Base-by-base conservation (phyloP, 2,113 vertebrate species). In the Rhabdornis inornatus region DNA sequence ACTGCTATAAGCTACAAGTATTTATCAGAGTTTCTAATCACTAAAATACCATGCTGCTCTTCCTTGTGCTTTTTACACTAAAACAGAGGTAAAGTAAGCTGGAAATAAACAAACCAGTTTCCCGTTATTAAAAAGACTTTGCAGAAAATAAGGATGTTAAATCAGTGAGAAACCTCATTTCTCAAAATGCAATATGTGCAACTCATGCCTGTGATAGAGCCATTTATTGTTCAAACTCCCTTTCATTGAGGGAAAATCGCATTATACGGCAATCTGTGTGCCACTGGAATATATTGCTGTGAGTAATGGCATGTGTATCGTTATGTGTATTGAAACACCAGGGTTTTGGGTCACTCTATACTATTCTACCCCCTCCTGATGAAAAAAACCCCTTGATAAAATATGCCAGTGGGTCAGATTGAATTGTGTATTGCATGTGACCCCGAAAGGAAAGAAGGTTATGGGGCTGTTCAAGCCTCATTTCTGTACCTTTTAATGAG, bases 401-500 rank as follows among this genome's bases (percentile, higher is more conserved):
- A 92, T 81, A 83, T 65, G 70, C 83, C 85, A 95, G 75, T n/a
- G 28, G 80, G 80, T 78, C 89, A 95, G 90, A 93, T 45, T 92
- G 79, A 92, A 96, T 96, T 94, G 87, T 90, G 80, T 93, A 95
- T 75, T 83, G 64, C 45, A 64, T 85, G 76, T 95, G 89, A 95
- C 92, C 80, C 65, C 40, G 87, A 69, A 89, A 94, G 83, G 71
- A 87, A 93, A 83, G 71, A 95, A 95, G 88, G 83, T 90, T 90
- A 81, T 40, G 66, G 37, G 66, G 70, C 83, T 0, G 0, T 91
- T 94, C 85, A 96, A 95, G 81, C 77, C 72, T 92, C 75, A 88
- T 93, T 94, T 94, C 94, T 92, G 55, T 84, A 92, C 80, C 44
- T 87, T 84, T 93, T 96, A 96, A 96, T 96, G 91, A 97, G 92